These are phyloP conservation scores for Dromiciops gliroides DNA, from an alignment of 2,113 vertebrate species.

Conservation along the genomic window DNA sequence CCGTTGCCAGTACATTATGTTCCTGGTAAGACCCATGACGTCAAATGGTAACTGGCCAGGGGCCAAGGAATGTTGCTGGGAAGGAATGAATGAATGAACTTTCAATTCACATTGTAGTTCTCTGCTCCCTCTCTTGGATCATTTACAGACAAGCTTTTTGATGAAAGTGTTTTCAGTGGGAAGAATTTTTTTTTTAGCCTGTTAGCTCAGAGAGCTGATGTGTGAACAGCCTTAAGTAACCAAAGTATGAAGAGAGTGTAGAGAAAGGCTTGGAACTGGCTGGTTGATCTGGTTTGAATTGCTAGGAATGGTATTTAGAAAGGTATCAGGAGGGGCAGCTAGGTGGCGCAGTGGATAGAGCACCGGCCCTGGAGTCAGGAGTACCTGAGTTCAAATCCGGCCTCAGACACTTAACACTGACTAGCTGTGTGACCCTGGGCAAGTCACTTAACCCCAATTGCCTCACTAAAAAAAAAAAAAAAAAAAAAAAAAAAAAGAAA, in stretches of 20 bases:
- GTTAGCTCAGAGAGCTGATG: not conserved
- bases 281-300: not conserved
- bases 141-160: slow-evolving; percentile 18
- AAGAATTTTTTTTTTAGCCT: not conserved
- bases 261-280: not conserved
- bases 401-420: no score
- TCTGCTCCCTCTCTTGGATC: not conserved
- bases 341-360: no score
- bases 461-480: no score
- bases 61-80: slow-evolving; percentile 81
- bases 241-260: not conserved
- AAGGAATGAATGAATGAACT: slow-evolving; percentile 75
- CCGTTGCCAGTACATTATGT: slow-evolving; percentile 86
- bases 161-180: slow-evolving; percentile 26
- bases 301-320: not conserved
- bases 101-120: slow-evolving; percentile 57
- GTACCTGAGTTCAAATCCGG: no score
- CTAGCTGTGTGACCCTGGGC: no score
- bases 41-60: slow-evolving; percentile 84
- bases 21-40: slow-evolving; percentile 84
- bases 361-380: no score
- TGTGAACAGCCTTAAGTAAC: rapidly evolving
- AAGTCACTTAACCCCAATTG: no score
- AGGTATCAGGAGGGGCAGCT: not conserved
- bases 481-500: no score